A percentile compares a stretch with the other conserved stretches of the same genome.
Conservation (phyloP, 2,797 vertebrate genomes). For the Glossophaga mutica region DNA sequence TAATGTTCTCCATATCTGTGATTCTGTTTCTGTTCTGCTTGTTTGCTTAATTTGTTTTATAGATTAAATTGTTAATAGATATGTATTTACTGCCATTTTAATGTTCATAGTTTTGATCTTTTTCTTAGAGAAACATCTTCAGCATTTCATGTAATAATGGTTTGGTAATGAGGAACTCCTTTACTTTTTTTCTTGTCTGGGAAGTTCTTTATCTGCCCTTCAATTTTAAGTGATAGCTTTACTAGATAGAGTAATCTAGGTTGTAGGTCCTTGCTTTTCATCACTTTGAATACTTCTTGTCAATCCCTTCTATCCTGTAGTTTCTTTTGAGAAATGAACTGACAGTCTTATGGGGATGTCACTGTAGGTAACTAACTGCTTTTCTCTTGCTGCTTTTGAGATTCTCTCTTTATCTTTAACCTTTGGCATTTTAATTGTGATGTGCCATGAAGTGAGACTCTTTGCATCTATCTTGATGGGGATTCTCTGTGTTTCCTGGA, state of each 20-base stretch:
- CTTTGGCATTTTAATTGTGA: neutral
- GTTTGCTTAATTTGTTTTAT: neutral
- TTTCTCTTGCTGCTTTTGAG: neutral
- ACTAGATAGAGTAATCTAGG: neutral
- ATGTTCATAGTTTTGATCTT: neutral
- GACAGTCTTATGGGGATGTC: neutral
- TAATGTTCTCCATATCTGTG: neutral
- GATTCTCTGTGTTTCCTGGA: neutral
- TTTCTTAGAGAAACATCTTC: neutral
- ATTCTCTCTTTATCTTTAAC: neutral
- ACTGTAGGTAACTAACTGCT: neutral
- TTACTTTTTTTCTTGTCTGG: neutral
- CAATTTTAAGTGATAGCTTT: neutral
- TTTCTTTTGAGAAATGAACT: neutral
- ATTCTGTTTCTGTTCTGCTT: neutral
- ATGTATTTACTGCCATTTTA: neutral
- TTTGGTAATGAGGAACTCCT: neutral
- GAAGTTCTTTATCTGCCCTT: neutral
- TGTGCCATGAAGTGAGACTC: neutral
- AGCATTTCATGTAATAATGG: neutral
- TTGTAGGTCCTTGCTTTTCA: neutral
- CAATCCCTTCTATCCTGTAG: neutral
- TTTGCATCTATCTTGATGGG: neutral
- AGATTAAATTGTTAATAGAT: neutral
- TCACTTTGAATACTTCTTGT: neutral